Evolutionary conservation across 2,797 vertebrate species (phyloP), one percentile per base, ranked within the genome.

Genomic region (Acridotheres tristis): DNA sequence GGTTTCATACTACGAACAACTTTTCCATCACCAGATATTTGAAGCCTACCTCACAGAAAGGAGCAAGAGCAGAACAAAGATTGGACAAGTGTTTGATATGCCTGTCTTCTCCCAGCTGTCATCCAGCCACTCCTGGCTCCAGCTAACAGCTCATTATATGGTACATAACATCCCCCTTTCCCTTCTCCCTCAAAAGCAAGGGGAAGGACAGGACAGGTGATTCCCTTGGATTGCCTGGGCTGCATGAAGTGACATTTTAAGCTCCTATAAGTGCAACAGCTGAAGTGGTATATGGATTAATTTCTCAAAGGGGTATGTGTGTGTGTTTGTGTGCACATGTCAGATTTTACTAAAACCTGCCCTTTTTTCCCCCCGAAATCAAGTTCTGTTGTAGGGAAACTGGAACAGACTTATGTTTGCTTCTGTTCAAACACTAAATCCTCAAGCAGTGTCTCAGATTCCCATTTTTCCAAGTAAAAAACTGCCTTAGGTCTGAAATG

Each of bases 191-290:
- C 47, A 67, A 78, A 85, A 90, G 54, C 29, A 66, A 83, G 16
- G 25, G 89, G 45, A 72, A 91, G n/a, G 51, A 67, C 61, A 84
- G 88, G 85, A 94, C 95, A 95, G 88, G 91, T 73, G 91, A 96
- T 69, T 81, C 73, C 76, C 63, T 84, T 85, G 43, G 38, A 93
- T 36, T 72, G 77, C 76, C 79, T 76, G 21, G 30, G 71, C 57
- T 67, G 36, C 82, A 78, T 42, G 23, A 85, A 92, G 63, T 59
- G 87, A 81, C 84, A 76, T 79, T 93, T 94, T 82, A 93, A 92
- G 57, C 87, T 85, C 34, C 86, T 72, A 1, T 23, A 75, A 87
- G 59, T 0, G 0, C 88, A 91, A 95, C 95, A 96, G 96, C 94
- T 94, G 94, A 95, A 95, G 80, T 26, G 17, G 66, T 69, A 16